Base-by-base conservation (phyloP, 2,797 vertebrate species). In the Bucorvus abyssinicus region DNA sequence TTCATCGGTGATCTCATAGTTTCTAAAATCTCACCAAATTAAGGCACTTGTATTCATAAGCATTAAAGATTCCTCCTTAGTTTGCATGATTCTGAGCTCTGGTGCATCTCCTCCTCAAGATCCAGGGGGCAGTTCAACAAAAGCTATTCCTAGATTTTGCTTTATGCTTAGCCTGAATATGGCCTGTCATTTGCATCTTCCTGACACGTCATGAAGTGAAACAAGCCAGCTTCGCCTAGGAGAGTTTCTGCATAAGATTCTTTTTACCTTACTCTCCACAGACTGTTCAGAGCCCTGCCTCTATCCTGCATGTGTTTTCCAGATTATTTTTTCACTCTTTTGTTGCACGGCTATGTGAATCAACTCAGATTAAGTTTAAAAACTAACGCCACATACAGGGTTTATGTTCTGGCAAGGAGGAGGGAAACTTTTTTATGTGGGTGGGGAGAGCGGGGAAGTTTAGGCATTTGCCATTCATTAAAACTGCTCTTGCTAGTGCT, bases 141-240 rank as follows among this genome's bases (percentile, higher is more conserved):
- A 95, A 36, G 44, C 74, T 84, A 49, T 87, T 74, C 70, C 71
- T 4, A 44, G 67, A 20, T 68, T 89, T 63, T 81, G 75, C 75
- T 94, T 92, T 94, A 73, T 76, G 73, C 16, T 84, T 47, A 36
- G 70, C 91, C 73, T 75, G 50, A 38, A 53, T 50, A 29, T 7
- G 44, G 63, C 63, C 85, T 86, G 19, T 79, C 74, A 8, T 71
- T 73, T 61, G 30, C 64, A 87, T 95, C 90, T 79, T 78, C 84
- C 71, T 94, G 96, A 97, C 97, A 96, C 77, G 49, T 97, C 97
- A 96, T 1, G n/a, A 73, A 93, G 74, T 36, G 77, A 93, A 89
- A 91, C 2, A 78, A 82, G 52, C 50, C 91, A 84, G 92, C 56
- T 89, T 94, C 86, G 87, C 73, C 75, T 29, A 64, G 82, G 89